Percentiles rank a stretch among this genome's conserved stretches.
These are phyloP conservation scores for Lophochroa leadbeateri DNA, from an alignment of 2,113 vertebrate genomes.

Conservation along the genomic window DNA sequence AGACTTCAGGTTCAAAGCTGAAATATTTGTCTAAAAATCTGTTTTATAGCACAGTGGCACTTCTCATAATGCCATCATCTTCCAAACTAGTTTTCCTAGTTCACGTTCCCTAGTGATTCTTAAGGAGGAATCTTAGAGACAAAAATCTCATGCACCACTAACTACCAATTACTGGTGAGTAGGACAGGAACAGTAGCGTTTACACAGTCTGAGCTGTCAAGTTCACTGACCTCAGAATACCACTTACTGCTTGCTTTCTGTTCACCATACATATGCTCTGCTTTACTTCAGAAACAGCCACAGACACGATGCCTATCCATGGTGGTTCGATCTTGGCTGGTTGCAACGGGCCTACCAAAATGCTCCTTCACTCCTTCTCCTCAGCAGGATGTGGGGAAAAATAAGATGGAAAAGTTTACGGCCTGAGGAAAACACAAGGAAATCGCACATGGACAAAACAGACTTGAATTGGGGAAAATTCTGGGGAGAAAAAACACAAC, in stretches of 20 bases:
- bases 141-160: fast-evolving
- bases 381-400: neutral
- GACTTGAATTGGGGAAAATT: neutral
- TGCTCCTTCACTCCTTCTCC: fast-evolving
- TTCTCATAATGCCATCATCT: neutral
- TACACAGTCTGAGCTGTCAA: neutral
- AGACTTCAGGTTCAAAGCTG: neutral
- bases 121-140: neutral
- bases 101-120: neutral
- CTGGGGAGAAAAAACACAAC: neutral
- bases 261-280: neutral
- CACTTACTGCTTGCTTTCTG: neutral
- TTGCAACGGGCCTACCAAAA: neutral
- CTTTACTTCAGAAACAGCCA: neutral
- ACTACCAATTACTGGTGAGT: neutral
- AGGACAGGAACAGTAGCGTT: neutral
- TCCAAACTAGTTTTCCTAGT: neutral
- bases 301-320: fast-evolving
- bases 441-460: neutral
- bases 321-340: neutral
- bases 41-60: fast-evolving
- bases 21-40: neutral
- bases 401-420: fast-evolving
- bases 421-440: neutral
- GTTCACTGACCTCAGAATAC: neutral